phyloP scores from a whole-genome alignment of 2,888 invertebrate genomes.

The Stictocephala bisonia region DNA sequence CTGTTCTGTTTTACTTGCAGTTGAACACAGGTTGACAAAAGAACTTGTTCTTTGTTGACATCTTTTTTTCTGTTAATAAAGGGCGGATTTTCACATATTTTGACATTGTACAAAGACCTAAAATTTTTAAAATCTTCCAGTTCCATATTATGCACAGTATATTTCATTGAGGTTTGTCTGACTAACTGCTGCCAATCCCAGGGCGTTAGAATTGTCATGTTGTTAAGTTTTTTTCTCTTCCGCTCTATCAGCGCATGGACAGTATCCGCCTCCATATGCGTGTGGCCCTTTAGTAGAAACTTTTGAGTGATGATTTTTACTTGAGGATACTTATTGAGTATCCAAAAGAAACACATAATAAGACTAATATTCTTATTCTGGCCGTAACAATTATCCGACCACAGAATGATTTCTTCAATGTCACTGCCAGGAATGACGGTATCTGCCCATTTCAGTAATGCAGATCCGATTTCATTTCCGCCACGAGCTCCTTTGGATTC shows the following conservation, averaged over 20 bases:
- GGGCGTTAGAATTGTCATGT: conserved; percentile 32
- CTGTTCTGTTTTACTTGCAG: not conserved
- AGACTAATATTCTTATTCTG: conserved; percentile 1
- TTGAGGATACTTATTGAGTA: conserved; percentile 30
- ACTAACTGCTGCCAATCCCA: conserved; percentile 44
- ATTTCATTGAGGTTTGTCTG: conserved; percentile 25
- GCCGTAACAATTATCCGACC: conserved; percentile 9
- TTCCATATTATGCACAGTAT: conserved; percentile 36
- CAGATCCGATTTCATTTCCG: conserved; percentile 57
- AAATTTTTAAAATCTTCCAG: conserved; percentile 21
- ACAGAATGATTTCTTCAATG: conserved; percentile 22
- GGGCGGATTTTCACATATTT: conserved; percentile 47
- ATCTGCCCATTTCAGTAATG: conserved; percentile 44
- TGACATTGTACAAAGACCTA: too few species aligned
- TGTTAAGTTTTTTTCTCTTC: conserved; percentile 20
- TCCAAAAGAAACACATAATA: conserved; percentile 22
- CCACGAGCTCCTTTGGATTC: conserved; percentile 54
- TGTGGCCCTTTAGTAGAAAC: not conserved
- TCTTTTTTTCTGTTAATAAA: conserved; percentile 19
- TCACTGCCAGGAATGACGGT: conserved; percentile 28
- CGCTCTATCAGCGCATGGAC: conserved; percentile 27
- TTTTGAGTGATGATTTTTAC: not conserved
- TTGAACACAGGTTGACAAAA: not conserved
- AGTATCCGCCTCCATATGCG: conserved; percentile 34
- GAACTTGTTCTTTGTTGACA: not conserved